phyloP scores from a whole-genome alignment of 1,140 invertebrate species.

The Cherax quadricarinatus region DNA sequence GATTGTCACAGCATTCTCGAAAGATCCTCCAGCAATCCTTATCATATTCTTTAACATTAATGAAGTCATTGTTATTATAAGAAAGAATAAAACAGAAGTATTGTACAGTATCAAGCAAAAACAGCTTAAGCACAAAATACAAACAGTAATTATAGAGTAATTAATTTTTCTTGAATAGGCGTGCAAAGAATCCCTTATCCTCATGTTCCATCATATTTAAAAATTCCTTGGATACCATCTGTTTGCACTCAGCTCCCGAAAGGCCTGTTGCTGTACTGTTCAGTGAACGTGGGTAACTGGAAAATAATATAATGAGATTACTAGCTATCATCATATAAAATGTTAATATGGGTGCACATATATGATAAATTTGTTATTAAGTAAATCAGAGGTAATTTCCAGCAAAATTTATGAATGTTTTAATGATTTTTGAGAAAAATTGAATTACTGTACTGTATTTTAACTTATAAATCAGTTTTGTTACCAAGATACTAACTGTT shows the following conservation, averaged over 20 bases:
- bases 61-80: not conserved
- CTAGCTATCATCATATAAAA: too few species aligned
- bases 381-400: too few species aligned
- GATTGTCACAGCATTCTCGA: not conserved
- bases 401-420: too few species aligned
- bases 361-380: too few species aligned
- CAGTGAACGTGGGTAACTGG: constrained; percentile 50
- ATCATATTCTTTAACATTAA: not conserved
- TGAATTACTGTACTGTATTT: too few species aligned
- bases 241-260: constrained; percentile 29
- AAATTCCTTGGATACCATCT: constrained; percentile 40
- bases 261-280: constrained; percentile 58
- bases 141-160: not conserved
- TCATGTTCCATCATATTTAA: constrained; percentile 25
- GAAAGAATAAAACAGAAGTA: not conserved
- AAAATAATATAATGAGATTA: not conserved
- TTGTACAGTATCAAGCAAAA: not conserved
- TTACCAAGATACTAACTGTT: constrained; percentile 19
- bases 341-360: too few species aligned
- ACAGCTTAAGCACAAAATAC: not conserved
- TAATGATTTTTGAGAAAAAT: too few species aligned
- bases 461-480: not conserved
- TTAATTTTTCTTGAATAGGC: constrained; percentile 28
- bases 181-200: constrained; percentile 1
- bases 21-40: not conserved